phyloP scores from a whole-genome alignment of 2,888 invertebrate species.

The Monopis laevigella region DNA sequence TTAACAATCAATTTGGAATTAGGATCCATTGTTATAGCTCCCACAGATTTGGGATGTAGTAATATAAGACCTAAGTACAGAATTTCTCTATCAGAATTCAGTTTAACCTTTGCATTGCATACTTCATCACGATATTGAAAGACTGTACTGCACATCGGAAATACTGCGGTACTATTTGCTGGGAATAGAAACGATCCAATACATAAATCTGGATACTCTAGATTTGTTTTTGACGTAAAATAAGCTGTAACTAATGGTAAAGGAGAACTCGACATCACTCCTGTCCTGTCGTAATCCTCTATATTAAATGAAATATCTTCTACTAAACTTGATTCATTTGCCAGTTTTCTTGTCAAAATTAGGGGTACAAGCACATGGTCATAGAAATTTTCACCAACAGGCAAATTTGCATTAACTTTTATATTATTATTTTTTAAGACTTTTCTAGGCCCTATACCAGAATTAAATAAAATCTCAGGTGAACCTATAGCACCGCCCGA shows the following conservation, averaged over 20 bases:
- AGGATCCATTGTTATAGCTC: not conserved
- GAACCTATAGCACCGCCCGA: constrained; percentile 13
- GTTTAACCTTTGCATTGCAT: not conserved
- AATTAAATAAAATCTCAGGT: constrained; percentile 14
- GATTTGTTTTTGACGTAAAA: not conserved
- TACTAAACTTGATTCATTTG: not conserved
- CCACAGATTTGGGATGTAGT: constrained; percentile 3
- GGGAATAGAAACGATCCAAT: not conserved
- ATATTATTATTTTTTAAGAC: constrained; percentile 9
- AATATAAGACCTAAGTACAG: not conserved
- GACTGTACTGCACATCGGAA: not conserved
- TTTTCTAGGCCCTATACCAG: constrained; percentile 13
- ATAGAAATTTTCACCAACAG: constrained; percentile 14
- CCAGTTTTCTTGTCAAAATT: constrained; percentile 8
- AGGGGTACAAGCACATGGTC: constrained; percentile 13
- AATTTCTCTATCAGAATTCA: not conserved
- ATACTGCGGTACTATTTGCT: not conserved
- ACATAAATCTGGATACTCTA: not conserved
- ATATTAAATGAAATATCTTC: constrained; percentile 3
- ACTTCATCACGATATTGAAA: not conserved
- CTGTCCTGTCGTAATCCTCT: constrained; percentile 1
- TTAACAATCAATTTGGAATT: not conserved
- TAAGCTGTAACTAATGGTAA: not conserved
- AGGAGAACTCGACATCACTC: not conserved
- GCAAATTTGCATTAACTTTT: constrained; percentile 11